phyloP scores from a whole-genome alignment of 2,113 vertebrate species.

The Myocastor coypus region DNA sequence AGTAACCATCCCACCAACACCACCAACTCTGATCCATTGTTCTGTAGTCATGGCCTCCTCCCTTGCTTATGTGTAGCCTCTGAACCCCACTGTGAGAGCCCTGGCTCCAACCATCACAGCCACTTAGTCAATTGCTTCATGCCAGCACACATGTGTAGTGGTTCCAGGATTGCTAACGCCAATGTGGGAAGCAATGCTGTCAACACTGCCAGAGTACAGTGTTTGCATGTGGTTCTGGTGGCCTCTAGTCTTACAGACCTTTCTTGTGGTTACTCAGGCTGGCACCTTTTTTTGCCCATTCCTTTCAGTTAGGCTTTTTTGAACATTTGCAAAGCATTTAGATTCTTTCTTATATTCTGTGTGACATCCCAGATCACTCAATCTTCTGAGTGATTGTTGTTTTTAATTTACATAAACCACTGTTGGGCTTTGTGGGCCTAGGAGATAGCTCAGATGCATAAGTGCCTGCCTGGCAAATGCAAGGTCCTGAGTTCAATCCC shows the following conservation, averaged over 20 bases:
- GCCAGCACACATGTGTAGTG: not conserved
- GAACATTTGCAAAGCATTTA: not conserved
- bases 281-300: not conserved
- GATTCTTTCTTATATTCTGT: not conserved
- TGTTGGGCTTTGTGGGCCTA: not conserved
- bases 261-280: not conserved
- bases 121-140: not conserved
- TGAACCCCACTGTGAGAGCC: not conserved
- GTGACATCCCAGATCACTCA: not conserved
- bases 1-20: not conserved
- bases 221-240: not conserved
- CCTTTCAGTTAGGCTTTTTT: not conserved
- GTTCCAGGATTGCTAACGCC: not conserved
- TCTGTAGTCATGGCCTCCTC: not conserved
- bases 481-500: too few species aligned
- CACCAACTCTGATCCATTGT: not conserved
- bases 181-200: not conserved
- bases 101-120: not conserved
- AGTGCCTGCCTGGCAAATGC: too few species aligned
- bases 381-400: not conserved
- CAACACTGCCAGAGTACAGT: not conserved
- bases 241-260: not conserved
- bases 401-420: not conserved
- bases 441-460: too few species aligned
- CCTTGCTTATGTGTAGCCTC: not conserved